Base-by-base conservation (phyloP, 2,888 invertebrate species). In the Brenthis ino region DNA sequence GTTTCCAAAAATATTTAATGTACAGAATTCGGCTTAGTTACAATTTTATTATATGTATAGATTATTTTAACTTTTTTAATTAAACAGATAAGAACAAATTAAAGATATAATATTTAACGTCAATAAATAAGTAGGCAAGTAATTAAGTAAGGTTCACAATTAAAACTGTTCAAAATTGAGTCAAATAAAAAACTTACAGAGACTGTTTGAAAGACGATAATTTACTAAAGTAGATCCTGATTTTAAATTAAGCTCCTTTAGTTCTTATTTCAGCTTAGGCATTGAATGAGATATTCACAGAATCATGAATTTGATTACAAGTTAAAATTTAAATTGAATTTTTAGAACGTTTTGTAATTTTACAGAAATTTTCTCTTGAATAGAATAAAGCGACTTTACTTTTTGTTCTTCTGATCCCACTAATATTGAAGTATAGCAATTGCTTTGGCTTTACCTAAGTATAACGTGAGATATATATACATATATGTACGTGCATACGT, bases 161-260 rank as follows among this genome's bases (percentile, higher is more conserved):
- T 50, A 60, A 48, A 60, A 50, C 28, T 50, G n/a, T 48, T 24
- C 58, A 48, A 60, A 48, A 60, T 50, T 60, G 13, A 60, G 50
- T 60, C 28, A 1, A 60, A 60, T 60, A 50, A 28, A n/a, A 60
- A 50, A 50, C 28, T 48, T 28, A 60, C 48, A 28, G n/a, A 50
- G 50, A 60, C 60, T n/a, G 50, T 50, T 28, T 60, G 60, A 50
- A 50, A 50, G 50, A 60, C 48, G 60, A 28, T 60, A 28, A 60
- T 28, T 60, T 50, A 60, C 28, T 8, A 28, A 60, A 58, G 48
- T 48, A 48, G 50, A 28, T 50, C 60, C 48, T 60, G 50, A 33
- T 60, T 60, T 50, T n/a, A n/a, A 50, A 60, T 60, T 60, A 60
- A 60, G 50, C 60, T 60, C 28, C 48, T 28, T 60, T 50, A 60